Base-by-base conservation (phyloP, 2,113 vertebrate genomes). In the Cyprinodon tularosa region DNA sequence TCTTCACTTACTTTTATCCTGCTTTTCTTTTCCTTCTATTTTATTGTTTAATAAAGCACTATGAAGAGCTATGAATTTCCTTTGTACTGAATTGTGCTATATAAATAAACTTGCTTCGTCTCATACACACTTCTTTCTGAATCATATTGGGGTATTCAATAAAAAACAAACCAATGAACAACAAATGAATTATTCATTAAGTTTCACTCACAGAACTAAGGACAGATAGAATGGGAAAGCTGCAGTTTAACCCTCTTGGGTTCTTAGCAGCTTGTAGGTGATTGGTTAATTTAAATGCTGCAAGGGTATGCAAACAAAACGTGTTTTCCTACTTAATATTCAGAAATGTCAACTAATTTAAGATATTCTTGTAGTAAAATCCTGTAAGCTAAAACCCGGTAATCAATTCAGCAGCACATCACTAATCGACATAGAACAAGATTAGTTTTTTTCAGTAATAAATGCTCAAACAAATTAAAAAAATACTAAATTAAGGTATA, bases 311-410 rank as follows among this genome's bases (percentile, higher is more conserved):
- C 64, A 63, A 47, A 63, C 71, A 15, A 62, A 36, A 68, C 71
- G 17, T 75, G 44, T 66, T 75, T 72, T 72, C 14, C 81, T 69
- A 38, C 81, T 82, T 17, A 82, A 71, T 71, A 83, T 74, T 83
- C 48, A 78, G 64, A 45, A 48, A 45, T 37, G 29, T 69, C 0
- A 7, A 67, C 59, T 50, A 48, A 78, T 73, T 82, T 17, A 70
- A n/a, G 7, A 53, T 65, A 12, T 60, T 69, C 15, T 39, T 71
- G 37, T 42, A 72, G 77, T 71, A 76, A 71, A 77, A 83, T 40
- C 47, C 36, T 82, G 78, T 81, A 83, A 29, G 29, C 29, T 29
- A 29, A 29, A 29, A 29, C 29, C 29, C 29, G 29, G 29, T 29
- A 29, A 29, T 29, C 29, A 29, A 29, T 29, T 29, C 29, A 29